Evolutionary conservation across 2,797 vertebrate genomes (phyloP).

Genomic region (Lagocephalus sceleratus): DNA sequence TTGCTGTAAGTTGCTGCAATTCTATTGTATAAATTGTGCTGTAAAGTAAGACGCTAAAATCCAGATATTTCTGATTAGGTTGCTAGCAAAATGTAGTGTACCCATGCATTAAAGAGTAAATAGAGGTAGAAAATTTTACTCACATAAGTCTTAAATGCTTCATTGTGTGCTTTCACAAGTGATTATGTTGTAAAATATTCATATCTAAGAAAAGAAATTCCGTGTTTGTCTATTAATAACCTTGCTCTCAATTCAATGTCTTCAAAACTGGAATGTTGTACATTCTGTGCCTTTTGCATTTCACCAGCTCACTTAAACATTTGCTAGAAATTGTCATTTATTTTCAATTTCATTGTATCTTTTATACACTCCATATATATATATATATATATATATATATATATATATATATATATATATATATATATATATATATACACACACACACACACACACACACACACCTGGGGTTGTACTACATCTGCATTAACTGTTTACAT

Average conservation of each 20-base stretch:
- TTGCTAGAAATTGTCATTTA: conserved; percentile 70
- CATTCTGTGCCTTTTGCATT: conserved; percentile 84
- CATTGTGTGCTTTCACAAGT: conserved; percentile 63
- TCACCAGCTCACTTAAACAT: conserved; percentile 76
- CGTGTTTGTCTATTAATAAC: conserved; percentile 53
- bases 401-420: too few relatives aligned
- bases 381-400: too few relatives aligned
- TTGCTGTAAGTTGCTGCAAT: conserved; percentile 38
- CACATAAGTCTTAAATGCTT: conserved; percentile 47
- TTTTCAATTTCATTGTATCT: conserved; percentile 73
- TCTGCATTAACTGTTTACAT: conserved; percentile 77
- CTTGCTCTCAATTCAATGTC: conserved; percentile 57
- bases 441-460: too few relatives aligned
- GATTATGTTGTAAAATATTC: conserved; percentile 64
- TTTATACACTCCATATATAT: too few relatives aligned
- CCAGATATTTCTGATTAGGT: conserved; percentile 29
- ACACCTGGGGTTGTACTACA: conserved; percentile 72
- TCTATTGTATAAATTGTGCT: conserved; percentile 66
- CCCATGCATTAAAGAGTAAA: conserved; percentile 21
- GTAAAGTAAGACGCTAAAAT: conserved; percentile 58
- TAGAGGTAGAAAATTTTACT: conserved; percentile 33
- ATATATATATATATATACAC: too few relatives aligned
- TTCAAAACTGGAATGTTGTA: conserved; percentile 82
- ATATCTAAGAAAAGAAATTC: conserved; percentile 61
- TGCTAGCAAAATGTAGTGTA: conserved; percentile 4